Percentiles rank a stretch among this genome's conserved stretches.
Conservation (phyloP, 2,113 vertebrate species). For the Cisticola juncidis region DNA sequence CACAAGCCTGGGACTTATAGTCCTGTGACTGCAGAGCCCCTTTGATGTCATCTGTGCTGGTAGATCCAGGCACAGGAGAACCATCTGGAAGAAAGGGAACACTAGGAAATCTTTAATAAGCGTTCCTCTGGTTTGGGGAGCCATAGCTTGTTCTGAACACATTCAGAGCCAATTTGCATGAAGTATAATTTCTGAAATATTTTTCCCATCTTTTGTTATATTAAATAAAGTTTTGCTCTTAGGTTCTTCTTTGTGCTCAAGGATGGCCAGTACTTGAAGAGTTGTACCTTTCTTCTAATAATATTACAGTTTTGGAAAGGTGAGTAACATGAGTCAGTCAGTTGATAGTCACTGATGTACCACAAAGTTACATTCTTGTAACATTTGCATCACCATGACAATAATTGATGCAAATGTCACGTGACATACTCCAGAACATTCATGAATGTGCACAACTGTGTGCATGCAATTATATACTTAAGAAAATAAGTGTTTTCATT, state of each 20-base stretch:
- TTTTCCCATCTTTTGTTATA: neutral
- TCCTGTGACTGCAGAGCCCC: neutral
- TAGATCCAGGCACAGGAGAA: neutral
- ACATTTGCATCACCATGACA: neutral
- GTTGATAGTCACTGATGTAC: neutral
- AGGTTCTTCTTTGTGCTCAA: constrained; percentile 85
- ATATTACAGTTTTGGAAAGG: constrained; percentile 82
- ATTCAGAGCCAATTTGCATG: neutral
- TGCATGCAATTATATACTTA: neutral
- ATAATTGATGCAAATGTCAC: neutral
- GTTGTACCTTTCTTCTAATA: constrained; percentile 79
- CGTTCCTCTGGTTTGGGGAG: neutral
- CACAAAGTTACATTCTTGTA: neutral
- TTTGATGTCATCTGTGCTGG: neutral
- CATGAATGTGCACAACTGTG: neutral
- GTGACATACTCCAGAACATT: neutral
- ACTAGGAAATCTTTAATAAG: neutral
- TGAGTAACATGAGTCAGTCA: neutral
- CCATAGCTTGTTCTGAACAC: neutral
- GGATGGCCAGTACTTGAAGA: constrained; percentile 88
- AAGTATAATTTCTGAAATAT: neutral
- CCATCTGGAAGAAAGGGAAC: neutral
- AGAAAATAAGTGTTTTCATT: neutral
- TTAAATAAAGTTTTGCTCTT: constrained; percentile 47
- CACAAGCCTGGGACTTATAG: neutral